A percentile compares a stretch with the other conserved stretches of the same genome.
These are phyloP conservation scores for Andrena hattorfiana DNA, from an alignment of 2,888 invertebrate species.

Conservation along the genomic window DNA sequence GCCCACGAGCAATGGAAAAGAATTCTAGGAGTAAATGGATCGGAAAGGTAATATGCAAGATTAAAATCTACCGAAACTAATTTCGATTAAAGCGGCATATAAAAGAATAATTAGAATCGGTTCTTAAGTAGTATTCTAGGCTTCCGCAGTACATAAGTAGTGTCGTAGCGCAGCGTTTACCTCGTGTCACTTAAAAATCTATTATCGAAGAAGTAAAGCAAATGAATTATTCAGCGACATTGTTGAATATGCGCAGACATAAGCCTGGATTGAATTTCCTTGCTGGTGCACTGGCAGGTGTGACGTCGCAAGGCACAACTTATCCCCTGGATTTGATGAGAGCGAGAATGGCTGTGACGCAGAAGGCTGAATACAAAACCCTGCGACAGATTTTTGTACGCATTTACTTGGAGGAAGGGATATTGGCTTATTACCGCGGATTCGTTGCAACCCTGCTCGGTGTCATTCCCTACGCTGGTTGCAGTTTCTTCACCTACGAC, in stretches of 20 bases:
- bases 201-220: neutral
- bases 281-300: slow-evolving; percentile 97
- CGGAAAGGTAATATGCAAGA: slow-evolving; percentile 85
- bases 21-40: slow-evolving; percentile 90
- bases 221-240: slow-evolving; percentile 15
- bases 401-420: slow-evolving; percentile 92
- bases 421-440: slow-evolving; percentile 92
- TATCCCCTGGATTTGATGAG: slow-evolving; percentile 99
- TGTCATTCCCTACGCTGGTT: slow-evolving; percentile 98
- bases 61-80: slow-evolving; percentile 1
- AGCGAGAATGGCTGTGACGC: slow-evolving; percentile 98
- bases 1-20: slow-evolving; percentile 99
- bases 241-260: slow-evolving; percentile 46
- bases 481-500: slow-evolving; percentile 99
- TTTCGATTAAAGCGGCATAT: neutral
- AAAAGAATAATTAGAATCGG: neutral
- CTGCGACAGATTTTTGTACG: slow-evolving; percentile 89
- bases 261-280: slow-evolving; percentile 88
- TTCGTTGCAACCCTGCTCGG: slow-evolving; percentile 96
- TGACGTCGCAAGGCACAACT: slow-evolving; percentile 96
- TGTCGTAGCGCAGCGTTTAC: no score
- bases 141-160: no score
- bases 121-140: no score
- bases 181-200: neutral
- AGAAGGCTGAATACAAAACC: slow-evolving; percentile 90